Evolutionary conservation across 2,113 vertebrate species (phyloP).

Genomic region (Oryzias woworae): DNA sequence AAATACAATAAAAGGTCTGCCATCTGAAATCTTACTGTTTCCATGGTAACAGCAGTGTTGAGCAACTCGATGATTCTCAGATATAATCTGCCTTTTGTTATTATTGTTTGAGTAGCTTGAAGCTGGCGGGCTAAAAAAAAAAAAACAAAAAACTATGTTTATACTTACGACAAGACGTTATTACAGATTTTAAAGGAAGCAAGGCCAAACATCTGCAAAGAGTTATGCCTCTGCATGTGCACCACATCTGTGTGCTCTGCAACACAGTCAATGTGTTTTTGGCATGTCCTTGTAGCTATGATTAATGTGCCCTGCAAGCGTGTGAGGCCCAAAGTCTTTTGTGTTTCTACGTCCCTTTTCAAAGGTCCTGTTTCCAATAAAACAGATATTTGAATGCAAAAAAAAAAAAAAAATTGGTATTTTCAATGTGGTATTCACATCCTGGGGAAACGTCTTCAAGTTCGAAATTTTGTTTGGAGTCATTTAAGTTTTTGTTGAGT

Average conservation of each 20-base stretch:
- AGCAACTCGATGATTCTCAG: constrained; percentile 53
- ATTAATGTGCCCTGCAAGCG: not conserved
- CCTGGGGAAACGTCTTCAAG: not conserved
- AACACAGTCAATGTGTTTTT: constrained; percentile 1
- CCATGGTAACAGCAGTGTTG: constrained; percentile 74
- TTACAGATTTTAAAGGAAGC: not conserved
- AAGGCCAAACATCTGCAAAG: not conserved
- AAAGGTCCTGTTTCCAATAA: no score
- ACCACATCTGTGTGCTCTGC: not conserved
- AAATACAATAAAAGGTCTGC: constrained; percentile 68
- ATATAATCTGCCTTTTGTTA: not conserved
- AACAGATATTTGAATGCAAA: no score
- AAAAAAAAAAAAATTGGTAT: no score
- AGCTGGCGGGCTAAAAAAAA: not conserved
- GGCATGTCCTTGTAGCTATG: not conserved
- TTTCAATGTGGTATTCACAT: not conserved
- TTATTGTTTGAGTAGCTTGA: not conserved
- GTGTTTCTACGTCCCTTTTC: not conserved
- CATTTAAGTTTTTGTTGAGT: no score
- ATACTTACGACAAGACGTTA: not conserved
- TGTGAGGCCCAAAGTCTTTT: not conserved
- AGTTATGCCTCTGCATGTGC: not conserved
- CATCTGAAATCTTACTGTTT: constrained; percentile 71
- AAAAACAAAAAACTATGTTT: not conserved
- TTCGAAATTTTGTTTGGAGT: not conserved